A percentile compares a stretch with the other conserved stretches of the same genome.
Conservation (phyloP, 2,797 vertebrate species). For the Pseudopleuronectes americanus region DNA sequence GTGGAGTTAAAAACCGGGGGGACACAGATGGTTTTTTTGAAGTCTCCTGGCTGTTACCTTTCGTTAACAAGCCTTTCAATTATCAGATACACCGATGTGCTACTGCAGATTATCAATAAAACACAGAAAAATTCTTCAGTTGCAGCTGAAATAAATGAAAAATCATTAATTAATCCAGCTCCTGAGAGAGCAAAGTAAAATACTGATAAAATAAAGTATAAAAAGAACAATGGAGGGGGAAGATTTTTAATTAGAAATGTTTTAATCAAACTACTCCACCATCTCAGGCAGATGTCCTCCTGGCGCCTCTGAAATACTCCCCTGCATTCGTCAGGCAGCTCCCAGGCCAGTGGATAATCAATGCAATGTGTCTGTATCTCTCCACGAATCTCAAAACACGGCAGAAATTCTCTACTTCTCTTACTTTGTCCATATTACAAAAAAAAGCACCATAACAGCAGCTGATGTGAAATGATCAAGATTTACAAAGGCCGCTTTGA, state of each 20-base stretch:
- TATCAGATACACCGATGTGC: slow-evolving; percentile 47
- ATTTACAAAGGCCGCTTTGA: slow-evolving; percentile 31
- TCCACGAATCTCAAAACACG: slow-evolving; percentile 13
- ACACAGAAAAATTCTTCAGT: slow-evolving; percentile 51
- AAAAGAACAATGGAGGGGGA: slow-evolving; percentile 41
- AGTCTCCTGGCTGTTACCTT: slow-evolving; percentile 34
- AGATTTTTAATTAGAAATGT: slow-evolving; percentile 74
- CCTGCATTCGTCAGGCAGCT: slow-evolving; percentile 61
- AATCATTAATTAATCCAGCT: slow-evolving; percentile 55
- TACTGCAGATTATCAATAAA: slow-evolving; percentile 58
- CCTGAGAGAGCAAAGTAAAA: slow-evolving; percentile 50
- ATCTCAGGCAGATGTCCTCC: slow-evolving; percentile 48
- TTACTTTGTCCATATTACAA: slow-evolving; percentile 14
- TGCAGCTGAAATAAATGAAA: slow-evolving; percentile 64
- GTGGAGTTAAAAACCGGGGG: slow-evolving; percentile 15
- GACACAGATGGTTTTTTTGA: slow-evolving; percentile 46
- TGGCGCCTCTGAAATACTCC: slow-evolving; percentile 47
- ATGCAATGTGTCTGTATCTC: slow-evolving; percentile 28
- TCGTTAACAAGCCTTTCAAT: slow-evolving; percentile 71
- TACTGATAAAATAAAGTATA: slow-evolving; percentile 42
- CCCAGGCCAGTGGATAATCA: slow-evolving; percentile 11
- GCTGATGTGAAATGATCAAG: slow-evolving; percentile 1
- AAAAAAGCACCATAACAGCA: neutral
- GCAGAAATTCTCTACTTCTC: slow-evolving; percentile 3
- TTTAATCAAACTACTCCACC: slow-evolving; percentile 58